phyloP scores from a whole-genome alignment of 2,113 vertebrate genomes.

The Prunella fulvescens region DNA sequence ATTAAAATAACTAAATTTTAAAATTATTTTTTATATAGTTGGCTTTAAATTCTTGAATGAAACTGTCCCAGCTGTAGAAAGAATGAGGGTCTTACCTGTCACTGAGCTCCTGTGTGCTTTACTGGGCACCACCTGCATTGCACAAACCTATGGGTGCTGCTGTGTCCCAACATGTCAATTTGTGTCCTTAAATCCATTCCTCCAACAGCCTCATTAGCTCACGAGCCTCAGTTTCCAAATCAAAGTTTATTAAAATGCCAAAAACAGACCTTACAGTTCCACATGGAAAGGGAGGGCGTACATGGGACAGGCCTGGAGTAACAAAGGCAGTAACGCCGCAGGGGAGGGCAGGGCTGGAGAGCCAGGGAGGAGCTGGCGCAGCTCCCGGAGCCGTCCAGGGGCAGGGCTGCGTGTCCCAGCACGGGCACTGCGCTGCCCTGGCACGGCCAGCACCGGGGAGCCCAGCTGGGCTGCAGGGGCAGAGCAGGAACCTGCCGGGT shows the following conservation, averaged over 20 bases:
- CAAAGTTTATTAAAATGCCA: conserved; percentile 75
- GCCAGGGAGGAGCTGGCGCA: not conserved
- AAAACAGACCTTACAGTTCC: conserved; percentile 66
- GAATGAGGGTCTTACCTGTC: not conserved
- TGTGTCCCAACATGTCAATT: not conserved
- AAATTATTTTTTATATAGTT: not conserved
- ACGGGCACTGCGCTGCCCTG: not conserved
- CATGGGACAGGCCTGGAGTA: conserved; percentile 44
- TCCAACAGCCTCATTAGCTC: not conserved
- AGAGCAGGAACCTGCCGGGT: not conserved
- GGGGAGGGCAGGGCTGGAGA: not conserved
- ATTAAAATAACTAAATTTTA: not conserved
- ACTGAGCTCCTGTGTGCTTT: accelerated
- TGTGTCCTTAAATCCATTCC: not conserved
- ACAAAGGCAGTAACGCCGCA: conserved; percentile 14
- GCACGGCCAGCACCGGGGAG: not conserved
- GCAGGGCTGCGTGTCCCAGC: not conserved
- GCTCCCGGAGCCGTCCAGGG: not conserved
- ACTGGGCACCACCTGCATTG: accelerated
- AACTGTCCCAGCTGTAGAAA: not conserved
- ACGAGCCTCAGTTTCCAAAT: conserved; percentile 38
- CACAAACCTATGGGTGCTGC: not conserved
- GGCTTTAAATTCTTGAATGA: not conserved
- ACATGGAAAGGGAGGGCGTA: not conserved
- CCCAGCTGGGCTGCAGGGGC: not conserved